These are phyloP conservation scores for Nebria salina DNA, from an alignment of 2,888 invertebrate genomes.

Conservation along the genomic window DNA sequence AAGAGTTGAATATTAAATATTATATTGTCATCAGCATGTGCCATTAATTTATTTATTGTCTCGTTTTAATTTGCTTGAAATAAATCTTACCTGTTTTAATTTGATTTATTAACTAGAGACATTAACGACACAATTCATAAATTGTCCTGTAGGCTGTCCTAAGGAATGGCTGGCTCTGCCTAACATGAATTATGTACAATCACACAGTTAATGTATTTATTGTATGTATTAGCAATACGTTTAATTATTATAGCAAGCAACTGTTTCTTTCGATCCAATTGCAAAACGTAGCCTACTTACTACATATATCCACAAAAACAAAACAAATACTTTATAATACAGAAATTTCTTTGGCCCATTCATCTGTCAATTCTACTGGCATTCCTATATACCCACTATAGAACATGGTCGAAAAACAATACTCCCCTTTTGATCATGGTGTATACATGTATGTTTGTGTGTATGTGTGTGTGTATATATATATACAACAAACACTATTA, in stretches of 20 bases:
- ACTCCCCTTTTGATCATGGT: not conserved
- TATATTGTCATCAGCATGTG: too few species aligned
- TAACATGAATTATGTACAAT: too few species aligned
- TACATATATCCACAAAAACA: not conserved
- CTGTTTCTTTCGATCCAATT: not conserved
- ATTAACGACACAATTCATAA: too few species aligned
- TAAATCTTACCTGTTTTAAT: too few species aligned
- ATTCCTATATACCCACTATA: not conserved
- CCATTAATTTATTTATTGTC: too few species aligned
- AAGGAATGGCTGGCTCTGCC: too few species aligned
- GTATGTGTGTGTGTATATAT: not conserved
- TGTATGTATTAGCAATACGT: not conserved
- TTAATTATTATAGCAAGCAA: not conserved
- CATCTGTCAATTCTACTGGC: constrained; percentile 4
- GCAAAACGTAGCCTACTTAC: not conserved
- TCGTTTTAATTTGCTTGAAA: too few species aligned
- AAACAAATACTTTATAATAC: not conserved
- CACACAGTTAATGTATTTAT: too few species aligned
- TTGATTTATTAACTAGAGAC: too few species aligned
- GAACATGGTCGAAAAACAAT: constrained; percentile 1
- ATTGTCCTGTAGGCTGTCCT: too few species aligned
- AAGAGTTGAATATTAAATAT: too few species aligned
- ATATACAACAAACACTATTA: not conserved
- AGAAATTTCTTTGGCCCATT: not conserved
- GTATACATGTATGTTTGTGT: not conserved